phyloP scores from a whole-genome alignment of 2,113 vertebrate species.

The Ailurus styani region DNA sequence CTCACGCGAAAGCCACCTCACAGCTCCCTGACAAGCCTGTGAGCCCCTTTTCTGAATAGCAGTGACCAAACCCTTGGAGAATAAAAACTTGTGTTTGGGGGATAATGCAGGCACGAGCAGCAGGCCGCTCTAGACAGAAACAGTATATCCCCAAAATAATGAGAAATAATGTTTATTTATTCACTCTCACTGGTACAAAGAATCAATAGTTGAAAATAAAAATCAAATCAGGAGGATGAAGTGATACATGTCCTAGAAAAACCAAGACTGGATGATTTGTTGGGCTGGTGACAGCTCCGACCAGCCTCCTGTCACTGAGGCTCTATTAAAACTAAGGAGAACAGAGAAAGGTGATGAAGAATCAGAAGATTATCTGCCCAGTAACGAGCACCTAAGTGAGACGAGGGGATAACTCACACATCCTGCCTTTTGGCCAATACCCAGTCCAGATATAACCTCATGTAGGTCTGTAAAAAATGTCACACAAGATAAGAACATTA shows the following conservation, averaged over 20 bases:
- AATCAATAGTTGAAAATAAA: neutral
- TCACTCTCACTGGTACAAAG: neutral
- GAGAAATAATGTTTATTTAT: neutral
- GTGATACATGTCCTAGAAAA: neutral
- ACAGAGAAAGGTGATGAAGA: neutral
- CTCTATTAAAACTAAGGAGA: neutral
- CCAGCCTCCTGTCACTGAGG: neutral
- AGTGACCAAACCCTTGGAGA: neutral
- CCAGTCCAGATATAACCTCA: neutral
- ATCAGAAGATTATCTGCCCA: neutral
- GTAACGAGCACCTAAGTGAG: neutral
- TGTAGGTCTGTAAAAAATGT: neutral
- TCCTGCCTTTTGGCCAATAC: neutral
- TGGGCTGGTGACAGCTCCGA: neutral
- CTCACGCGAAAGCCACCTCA: neutral
- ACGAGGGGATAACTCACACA: neutral
- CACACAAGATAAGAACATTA: neutral
- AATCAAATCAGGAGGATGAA: neutral
- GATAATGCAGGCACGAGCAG: neutral
- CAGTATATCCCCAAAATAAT: neutral
- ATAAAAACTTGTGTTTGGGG: neutral
- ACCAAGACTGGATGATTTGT: neutral
- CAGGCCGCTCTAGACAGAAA: neutral
- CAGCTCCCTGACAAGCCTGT: fast-evolving
- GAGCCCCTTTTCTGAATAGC: neutral